These are phyloP conservation scores for Amphimedon queenslandica DNA, from an alignment of 37 sponge, comb jelly and placozoan species.

Conservation along the genomic window DNA sequence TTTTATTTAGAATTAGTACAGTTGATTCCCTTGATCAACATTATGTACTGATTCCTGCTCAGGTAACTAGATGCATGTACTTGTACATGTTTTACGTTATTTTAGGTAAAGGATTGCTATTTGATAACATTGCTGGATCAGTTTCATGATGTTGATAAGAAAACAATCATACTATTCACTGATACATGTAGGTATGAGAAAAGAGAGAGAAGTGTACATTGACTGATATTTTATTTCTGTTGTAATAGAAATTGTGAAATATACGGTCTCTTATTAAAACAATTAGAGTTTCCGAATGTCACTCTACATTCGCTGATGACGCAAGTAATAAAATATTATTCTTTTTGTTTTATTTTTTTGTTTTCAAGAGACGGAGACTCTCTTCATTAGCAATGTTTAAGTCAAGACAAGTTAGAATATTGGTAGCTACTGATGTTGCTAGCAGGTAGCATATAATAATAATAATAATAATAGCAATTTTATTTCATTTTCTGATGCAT, in stretches of 20 bases:
- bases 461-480: too few species aligned
- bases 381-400: constrained; percentile 89
- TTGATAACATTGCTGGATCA: constrained; percentile 54
- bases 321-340: constrained; percentile 37
- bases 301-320: constrained; percentile 87
- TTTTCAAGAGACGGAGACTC: constrained; percentile 52
- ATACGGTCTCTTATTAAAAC: constrained; percentile 50
- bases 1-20: constrained; percentile 56
- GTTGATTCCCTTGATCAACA: constrained; percentile 80
- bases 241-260: constrained; percentile 82
- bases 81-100: background rate
- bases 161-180: constrained; percentile 82
- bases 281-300: constrained; percentile 77
- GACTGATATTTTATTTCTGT: background rate
- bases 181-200: constrained; percentile 69
- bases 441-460: too few species aligned
- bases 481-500: too few species aligned
- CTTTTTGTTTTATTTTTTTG: background rate
- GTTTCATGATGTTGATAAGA: constrained; percentile 47
- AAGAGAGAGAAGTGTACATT: background rate
- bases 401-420: constrained; percentile 69
- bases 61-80: too few species aligned
- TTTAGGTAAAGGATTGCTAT: constrained; percentile 85
- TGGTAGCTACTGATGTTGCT: constrained; percentile 96
- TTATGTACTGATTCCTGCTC: constrained; percentile 82